Evolutionary conservation across 1,140 invertebrate genomes (phyloP).

Genomic region (Araneus ventricosus): DNA sequence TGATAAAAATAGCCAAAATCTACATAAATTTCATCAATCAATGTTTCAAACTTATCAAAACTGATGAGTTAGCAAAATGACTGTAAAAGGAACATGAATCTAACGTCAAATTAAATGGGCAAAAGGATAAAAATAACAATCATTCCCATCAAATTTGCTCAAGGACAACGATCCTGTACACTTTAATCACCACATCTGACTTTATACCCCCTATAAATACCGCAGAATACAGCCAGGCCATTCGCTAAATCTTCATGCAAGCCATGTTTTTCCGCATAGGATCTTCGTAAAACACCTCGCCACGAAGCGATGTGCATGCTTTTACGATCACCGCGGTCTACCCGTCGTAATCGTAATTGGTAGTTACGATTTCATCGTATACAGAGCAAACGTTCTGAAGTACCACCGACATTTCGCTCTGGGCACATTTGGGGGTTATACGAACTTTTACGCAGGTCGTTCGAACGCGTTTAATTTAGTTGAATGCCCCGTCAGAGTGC

Average conservation of each 20-base stretch:
- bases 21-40: too few relatives aligned
- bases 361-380: conserved; percentile 65
- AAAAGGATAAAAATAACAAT: too few relatives aligned
- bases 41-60: too few relatives aligned
- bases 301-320: not conserved
- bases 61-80: too few relatives aligned
- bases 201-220: conserved; percentile 30
- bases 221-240: not conserved
- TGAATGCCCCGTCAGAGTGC: conserved; percentile 26
- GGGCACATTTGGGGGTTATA: conserved; percentile 26
- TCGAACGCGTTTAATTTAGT: conserved; percentile 60
- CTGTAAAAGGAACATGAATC: too few relatives aligned
- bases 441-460: conserved; percentile 53
- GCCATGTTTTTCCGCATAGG: not conserved
- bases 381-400: not conserved
- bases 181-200: not conserved
- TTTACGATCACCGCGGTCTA: conserved; percentile 63
- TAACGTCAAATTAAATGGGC: too few relatives aligned
- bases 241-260: conserved; percentile 1
- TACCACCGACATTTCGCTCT: conserved; percentile 1
- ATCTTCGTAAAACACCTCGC: conserved; percentile 18
- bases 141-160: not conserved
- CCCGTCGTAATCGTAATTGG: conserved; percentile 66
- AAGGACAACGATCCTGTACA: not conserved
- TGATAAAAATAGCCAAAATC: too few relatives aligned